These are phyloP conservation scores for Axis porcinus DNA, from an alignment of 2,113 vertebrate species.

Conservation along the genomic window DNA sequence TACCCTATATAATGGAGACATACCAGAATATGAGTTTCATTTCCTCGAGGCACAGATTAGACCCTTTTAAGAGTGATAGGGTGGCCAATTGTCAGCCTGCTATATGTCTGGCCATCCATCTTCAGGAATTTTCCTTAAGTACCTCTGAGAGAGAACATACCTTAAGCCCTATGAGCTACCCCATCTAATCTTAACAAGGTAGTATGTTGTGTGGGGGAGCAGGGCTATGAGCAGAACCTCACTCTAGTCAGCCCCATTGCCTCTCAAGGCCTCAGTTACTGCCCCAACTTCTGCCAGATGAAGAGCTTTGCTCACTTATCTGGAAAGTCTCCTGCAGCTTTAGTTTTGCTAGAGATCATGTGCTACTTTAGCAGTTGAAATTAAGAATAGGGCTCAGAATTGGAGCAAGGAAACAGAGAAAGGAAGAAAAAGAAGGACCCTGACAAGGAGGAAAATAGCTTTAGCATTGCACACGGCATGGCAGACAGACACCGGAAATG, in stretches of 20 bases:
- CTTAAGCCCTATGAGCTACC: background rate
- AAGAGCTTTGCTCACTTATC: background rate
- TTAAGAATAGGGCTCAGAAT: background rate
- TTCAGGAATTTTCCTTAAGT: background rate
- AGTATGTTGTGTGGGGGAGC: background rate
- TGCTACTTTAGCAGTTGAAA: background rate
- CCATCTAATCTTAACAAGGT: background rate
- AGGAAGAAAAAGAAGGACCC: background rate
- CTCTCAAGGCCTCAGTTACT: background rate
- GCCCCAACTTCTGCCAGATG: background rate
- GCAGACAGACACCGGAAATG: fast-evolving
- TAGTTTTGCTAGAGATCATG: background rate
- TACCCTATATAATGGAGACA: background rate
- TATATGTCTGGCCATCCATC: background rate
- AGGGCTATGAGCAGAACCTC: background rate
- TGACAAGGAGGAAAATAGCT: background rate
- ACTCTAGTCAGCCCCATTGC: background rate
- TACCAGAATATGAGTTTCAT: background rate
- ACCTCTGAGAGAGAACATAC: background rate
- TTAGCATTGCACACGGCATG: background rate
- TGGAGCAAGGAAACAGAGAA: background rate
- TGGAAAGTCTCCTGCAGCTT: background rate
- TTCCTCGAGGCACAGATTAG: background rate
- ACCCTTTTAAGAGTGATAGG: background rate
- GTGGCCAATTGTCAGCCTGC: background rate